These are phyloP conservation scores for Aldrovandia affinis DNA, from an alignment of 2,797 vertebrate genomes.

Conservation along the genomic window DNA sequence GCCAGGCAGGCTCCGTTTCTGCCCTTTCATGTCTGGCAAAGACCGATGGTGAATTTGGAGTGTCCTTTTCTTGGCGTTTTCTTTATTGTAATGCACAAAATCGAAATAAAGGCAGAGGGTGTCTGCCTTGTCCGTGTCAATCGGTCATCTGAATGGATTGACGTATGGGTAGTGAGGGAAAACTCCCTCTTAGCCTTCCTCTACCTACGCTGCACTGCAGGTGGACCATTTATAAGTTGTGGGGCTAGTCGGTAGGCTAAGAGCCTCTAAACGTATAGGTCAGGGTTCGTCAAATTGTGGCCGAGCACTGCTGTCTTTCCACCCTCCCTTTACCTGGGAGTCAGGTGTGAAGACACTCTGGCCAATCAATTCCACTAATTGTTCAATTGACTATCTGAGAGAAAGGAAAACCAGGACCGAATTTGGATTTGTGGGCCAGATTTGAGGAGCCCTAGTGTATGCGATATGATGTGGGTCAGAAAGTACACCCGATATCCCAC, in stretches of 20 bases:
- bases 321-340: no score
- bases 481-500: background rate
- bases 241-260: background rate
- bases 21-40: background rate
- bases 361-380: no score
- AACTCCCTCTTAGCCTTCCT: background rate
- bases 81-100: background rate
- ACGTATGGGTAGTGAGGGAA: background rate
- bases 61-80: background rate
- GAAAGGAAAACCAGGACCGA: no score
- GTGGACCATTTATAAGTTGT: background rate
- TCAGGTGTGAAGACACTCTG: no score
- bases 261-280: background rate
- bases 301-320: no score
- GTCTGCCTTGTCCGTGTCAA: background rate
- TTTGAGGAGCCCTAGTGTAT: no score
- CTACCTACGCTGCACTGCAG: background rate
- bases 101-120: background rate
- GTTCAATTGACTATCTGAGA: no score
- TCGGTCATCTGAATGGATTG: constrained; percentile 1
- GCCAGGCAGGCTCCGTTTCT: background rate
- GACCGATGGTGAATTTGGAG: background rate
- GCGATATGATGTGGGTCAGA: background rate
- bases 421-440: no score
- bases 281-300: no score